Percentiles rank a stretch among this genome's conserved stretches.
Evolutionary conservation across 2,888 invertebrate species (phyloP).

Genomic region (Elysia crispata): DNA sequence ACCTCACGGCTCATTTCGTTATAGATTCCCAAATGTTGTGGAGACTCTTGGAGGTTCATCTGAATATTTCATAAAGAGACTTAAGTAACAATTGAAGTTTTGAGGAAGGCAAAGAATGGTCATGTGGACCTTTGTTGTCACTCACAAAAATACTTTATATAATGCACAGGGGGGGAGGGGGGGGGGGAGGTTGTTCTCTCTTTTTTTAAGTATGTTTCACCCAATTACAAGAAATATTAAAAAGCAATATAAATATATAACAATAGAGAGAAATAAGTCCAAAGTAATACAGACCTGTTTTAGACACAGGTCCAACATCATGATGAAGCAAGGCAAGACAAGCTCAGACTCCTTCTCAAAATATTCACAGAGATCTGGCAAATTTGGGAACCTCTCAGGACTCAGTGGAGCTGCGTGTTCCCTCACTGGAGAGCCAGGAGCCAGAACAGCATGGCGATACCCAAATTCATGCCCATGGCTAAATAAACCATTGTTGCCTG

Average conservation of each 20-base stretch:
- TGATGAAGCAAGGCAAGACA: conserved; percentile 94
- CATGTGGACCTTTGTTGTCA: too few relatives aligned
- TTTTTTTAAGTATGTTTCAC: too few relatives aligned
- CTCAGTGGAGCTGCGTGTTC: conserved; percentile 69
- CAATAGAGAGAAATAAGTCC: too few relatives aligned
- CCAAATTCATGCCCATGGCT: conserved; percentile 30
- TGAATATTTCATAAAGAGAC: too few relatives aligned
- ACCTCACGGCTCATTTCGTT: conserved; percentile 84
- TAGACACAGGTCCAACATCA: conserved; percentile 95
- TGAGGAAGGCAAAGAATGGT: too few relatives aligned
- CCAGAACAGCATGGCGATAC: conserved; percentile 54
- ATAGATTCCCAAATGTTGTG: conserved; percentile 87
- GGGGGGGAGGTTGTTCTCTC: too few relatives aligned
- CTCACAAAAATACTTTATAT: too few relatives aligned
- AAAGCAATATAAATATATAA: too few relatives aligned
- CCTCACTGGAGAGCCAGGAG: conserved; percentile 59
- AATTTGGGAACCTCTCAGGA: conserved; percentile 63
- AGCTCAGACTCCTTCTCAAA: conserved; percentile 75
- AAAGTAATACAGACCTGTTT: conserved; percentile 88
- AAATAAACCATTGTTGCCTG: too few relatives aligned
- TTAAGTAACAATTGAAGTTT: too few relatives aligned
- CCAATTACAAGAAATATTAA: too few relatives aligned
- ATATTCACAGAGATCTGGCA: conserved; percentile 63
- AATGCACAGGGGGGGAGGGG: too few relatives aligned
- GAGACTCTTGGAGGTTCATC: conserved; percentile 92